These are phyloP conservation scores for Cladorhizidae sp. DNA, from an alignment of 37 sponge, comb jelly and placozoan genomes.

Conservation along the genomic window DNA sequence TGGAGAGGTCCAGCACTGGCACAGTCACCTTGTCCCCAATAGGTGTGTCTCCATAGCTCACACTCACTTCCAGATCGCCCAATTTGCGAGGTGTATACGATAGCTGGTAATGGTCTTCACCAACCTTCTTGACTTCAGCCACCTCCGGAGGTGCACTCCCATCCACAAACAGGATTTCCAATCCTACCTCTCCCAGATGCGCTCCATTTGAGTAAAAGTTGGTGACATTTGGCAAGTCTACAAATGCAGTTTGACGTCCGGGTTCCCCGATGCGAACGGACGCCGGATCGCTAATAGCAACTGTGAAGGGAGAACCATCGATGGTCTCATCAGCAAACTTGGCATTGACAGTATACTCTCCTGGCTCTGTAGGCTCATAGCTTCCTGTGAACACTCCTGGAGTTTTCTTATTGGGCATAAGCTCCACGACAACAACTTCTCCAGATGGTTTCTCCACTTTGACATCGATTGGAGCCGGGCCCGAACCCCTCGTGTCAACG, in stretches of 20 bases:
- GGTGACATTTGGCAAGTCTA: constrained; percentile 53
- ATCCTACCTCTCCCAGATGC: constrained; percentile 64
- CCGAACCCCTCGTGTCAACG: constrained; percentile 81
- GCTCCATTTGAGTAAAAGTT: constrained; percentile 64
- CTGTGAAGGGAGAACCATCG: constrained; percentile 72
- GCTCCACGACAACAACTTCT: constrained; percentile 15
- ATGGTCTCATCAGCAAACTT: constrained; percentile 77
- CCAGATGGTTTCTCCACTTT: constrained; percentile 69
- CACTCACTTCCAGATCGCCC: constrained; percentile 23
- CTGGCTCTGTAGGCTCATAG: constrained; percentile 72
- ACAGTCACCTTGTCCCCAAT: constrained; percentile 25
- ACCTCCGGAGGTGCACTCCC: constrained; percentile 33
- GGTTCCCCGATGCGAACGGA: constrained; percentile 59
- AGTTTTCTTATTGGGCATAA: constrained; percentile 1
- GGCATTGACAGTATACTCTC: constrained; percentile 71
- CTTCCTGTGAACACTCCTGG: constrained; percentile 28
- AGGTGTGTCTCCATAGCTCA: constrained; percentile 46
- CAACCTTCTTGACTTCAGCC: constrained; percentile 16
- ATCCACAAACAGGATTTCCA: constrained; percentile 8
- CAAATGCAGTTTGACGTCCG: constrained; percentile 62
- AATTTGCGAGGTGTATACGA: constrained; percentile 61
- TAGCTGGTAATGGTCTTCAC: constrained; percentile 56
- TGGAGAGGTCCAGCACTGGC: constrained; percentile 56
- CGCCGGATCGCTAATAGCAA: constrained; percentile 61
- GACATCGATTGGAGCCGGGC: constrained; percentile 69